Conservation (phyloP, 2,888 invertebrate genomes). For the Cephus sareptanus region DNA sequence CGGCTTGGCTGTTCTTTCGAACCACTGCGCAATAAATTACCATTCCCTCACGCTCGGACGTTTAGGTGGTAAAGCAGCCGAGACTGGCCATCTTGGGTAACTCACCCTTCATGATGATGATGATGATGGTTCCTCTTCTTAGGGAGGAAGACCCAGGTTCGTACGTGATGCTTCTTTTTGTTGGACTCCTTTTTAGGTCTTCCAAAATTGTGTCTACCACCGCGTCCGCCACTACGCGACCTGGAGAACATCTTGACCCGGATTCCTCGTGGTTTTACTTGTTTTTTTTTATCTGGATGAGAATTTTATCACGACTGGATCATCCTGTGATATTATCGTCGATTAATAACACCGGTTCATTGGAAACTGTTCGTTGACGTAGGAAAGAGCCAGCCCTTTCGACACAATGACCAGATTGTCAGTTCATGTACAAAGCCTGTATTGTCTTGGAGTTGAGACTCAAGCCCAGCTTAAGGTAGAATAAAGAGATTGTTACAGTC, state of each 20-base stretch:
- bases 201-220: conserved; percentile 29
- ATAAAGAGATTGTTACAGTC: background rate
- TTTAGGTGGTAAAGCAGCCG: background rate
- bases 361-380: background rate
- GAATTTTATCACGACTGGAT: background rate
- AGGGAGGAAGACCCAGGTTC: conserved; percentile 33
- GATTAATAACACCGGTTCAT: background rate
- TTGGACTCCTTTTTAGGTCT: conserved; percentile 26
- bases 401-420: background rate
- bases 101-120: conserved; percentile 28
- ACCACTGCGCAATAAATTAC: background rate
- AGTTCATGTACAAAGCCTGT: background rate
- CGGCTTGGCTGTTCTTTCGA: background rate
- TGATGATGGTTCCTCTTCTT: conserved; percentile 28
- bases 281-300: background rate
- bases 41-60: background rate
- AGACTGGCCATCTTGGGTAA: conserved; percentile 1
- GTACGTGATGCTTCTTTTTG: conserved; percentile 34
- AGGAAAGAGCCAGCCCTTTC: background rate
- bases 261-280: background rate
- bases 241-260: conserved; percentile 28
- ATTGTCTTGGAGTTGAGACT: conserved; percentile 1
- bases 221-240: conserved; percentile 22
- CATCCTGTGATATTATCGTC: background rate
- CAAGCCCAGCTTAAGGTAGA: background rate